Percentiles rank a stretch among this genome's conserved stretches.
Evolutionary conservation across 1,140 invertebrate species (phyloP).

Genomic region (Caligus rogercresseyi): DNA sequence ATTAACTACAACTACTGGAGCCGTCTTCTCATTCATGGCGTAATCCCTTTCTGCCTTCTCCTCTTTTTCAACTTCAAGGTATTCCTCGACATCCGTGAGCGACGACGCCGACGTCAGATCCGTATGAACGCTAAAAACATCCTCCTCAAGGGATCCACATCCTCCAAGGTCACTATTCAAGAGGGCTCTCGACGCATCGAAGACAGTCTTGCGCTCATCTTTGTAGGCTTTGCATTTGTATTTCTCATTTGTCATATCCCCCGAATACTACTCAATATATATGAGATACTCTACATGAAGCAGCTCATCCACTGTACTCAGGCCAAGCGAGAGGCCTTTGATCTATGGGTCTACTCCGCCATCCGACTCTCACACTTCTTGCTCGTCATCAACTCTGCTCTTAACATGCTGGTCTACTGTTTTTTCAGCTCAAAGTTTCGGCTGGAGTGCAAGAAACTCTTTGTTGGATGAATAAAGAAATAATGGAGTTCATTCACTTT

Average conservation of each 20-base stretch:
- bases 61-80: constrained; percentile 15
- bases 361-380: neutral
- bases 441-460: neutral
- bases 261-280: neutral
- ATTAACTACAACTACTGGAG: constrained; percentile 17
- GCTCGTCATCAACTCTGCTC: neutral
- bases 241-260: neutral
- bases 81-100: neutral
- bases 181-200: neutral
- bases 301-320: neutral
- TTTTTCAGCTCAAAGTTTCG: neutral
- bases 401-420: neutral
- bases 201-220: neutral
- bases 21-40: neutral
- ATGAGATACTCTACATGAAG: neutral
- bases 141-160: neutral
- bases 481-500: too few species aligned
- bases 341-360: neutral
- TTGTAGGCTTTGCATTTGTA: neutral
- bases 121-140: neutral
- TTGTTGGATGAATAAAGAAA: too few species aligned
- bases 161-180: neutral
- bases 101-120: neutral
- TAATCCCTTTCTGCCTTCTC: constrained; percentile 2
- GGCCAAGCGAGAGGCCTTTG: neutral